phyloP scores from a whole-genome alignment of 1,140 invertebrate species.

The Drosophila pachea region DNA sequence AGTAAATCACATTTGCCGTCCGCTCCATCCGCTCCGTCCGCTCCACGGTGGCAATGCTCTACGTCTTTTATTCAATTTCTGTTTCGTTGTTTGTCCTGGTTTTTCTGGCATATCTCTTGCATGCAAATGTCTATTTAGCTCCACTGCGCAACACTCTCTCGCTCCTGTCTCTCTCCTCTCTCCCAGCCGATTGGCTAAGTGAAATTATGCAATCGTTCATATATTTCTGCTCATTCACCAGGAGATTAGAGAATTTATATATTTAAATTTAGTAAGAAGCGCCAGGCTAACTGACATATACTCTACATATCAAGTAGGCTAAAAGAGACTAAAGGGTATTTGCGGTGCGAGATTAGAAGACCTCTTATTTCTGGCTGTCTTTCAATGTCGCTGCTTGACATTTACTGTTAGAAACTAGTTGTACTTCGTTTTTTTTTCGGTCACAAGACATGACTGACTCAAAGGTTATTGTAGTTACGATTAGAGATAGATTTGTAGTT shows the following conservation, averaged over 20 bases:
- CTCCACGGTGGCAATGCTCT: conserved; percentile 42
- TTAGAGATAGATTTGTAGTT: conserved; percentile 26
- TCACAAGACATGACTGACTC: conserved; percentile 64
- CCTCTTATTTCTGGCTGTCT: conserved; percentile 8
- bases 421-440: conserved; percentile 11
- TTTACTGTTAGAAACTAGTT: conserved; percentile 46
- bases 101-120: conserved; percentile 63
- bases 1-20: conserved; percentile 71
- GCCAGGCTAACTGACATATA: neutral
- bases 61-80: conserved; percentile 68
- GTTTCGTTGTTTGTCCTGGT: conserved; percentile 67
- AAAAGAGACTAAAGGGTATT: conserved; percentile 8
- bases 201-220: conserved; percentile 76
- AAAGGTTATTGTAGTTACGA: conserved; percentile 27
- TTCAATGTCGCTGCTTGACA: conserved; percentile 50
- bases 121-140: conserved; percentile 77
- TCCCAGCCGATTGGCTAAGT: conserved; percentile 44
- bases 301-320: neutral
- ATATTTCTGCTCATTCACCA: conserved; percentile 3
- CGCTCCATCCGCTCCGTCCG: conserved; percentile 33
- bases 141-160: conserved; percentile 44
- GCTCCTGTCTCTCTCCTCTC: neutral
- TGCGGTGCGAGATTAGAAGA: neutral
- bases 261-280: too few species aligned
- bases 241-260: too few species aligned